Evolutionary conservation across 1,140 invertebrate genomes (phyloP).

Genomic region (Watersipora subatra): DNA sequence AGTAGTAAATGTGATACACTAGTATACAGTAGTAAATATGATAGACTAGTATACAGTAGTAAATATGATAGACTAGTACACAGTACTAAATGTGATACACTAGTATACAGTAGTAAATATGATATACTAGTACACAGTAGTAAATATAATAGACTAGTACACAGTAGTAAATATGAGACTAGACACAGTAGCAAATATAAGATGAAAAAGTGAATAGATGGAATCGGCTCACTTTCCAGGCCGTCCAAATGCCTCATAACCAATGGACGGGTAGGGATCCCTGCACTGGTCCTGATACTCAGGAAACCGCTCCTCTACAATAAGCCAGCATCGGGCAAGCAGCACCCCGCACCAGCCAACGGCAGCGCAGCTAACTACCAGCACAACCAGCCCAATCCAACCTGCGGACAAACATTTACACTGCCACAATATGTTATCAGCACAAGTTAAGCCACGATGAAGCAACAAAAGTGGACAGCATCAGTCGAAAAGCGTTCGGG

Average conservation of each 20-base stretch:
- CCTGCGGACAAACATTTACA: conserved; percentile 45
- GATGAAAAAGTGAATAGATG: neutral
- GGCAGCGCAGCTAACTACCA: conserved; percentile 48
- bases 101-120: no score
- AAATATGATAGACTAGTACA: no score
- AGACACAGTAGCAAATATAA: no score
- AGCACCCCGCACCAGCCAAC: conserved; percentile 45
- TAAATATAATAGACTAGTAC: no score
- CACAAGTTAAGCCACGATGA: no score
- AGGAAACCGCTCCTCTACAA: conserved; percentile 53
- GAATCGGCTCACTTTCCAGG: conserved; percentile 44
- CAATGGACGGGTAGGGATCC: conserved; percentile 57
- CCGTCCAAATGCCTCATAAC: conserved; percentile 47
- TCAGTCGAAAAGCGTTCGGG: no score
- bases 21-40: no score
- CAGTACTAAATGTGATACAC: no score
- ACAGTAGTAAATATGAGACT: neutral
- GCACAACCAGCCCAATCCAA: conserved; percentile 50
- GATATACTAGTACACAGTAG: no score
- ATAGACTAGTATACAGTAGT: no score
- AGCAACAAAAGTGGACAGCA: no score
- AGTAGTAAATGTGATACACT: no score
- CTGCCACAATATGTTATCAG: neutral
- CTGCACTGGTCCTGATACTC: conserved; percentile 47
- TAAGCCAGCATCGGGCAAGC: conserved; percentile 54